phyloP scores from a whole-genome alignment of 2,113 vertebrate species.

The Choloepus hoffmanni region DNA sequence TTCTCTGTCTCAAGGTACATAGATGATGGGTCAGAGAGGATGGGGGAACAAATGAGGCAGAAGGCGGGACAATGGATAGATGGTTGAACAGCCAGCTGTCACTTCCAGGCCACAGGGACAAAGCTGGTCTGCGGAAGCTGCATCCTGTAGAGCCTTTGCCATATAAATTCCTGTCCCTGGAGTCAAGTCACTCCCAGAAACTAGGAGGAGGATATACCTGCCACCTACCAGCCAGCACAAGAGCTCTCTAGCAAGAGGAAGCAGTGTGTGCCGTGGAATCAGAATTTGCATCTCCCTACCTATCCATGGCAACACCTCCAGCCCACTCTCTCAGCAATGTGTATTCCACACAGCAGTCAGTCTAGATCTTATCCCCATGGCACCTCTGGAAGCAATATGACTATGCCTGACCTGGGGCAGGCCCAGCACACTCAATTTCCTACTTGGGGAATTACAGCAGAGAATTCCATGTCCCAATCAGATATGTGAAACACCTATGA shows the following conservation, averaged over 20 bases:
- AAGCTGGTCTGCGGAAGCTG: neutral
- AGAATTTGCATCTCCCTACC: neutral
- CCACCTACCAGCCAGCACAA: neutral
- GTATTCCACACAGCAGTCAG: neutral
- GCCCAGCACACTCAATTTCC: neutral
- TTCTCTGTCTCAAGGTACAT: neutral
- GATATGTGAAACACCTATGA: neutral
- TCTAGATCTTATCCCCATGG: neutral
- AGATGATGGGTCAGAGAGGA: neutral
- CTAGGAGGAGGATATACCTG: neutral
- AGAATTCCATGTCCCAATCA: no score
- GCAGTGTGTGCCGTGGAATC: neutral
- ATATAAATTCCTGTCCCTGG: neutral
- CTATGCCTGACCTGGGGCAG: neutral
- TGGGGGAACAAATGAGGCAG: neutral
- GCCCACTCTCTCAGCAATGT: neutral
- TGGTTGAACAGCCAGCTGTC: neutral
- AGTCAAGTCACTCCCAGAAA: neutral
- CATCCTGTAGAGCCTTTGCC: neutral
- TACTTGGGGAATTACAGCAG: neutral
- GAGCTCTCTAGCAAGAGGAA: neutral
- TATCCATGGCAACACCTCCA: neutral
- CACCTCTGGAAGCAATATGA: neutral
- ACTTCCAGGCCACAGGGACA: neutral
- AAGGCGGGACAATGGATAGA: neutral